Evolutionary conservation across 2,113 vertebrate species (phyloP), one percentile per base, ranked within the genome.

Genomic region (Cephalopholis sonnerati): DNA sequence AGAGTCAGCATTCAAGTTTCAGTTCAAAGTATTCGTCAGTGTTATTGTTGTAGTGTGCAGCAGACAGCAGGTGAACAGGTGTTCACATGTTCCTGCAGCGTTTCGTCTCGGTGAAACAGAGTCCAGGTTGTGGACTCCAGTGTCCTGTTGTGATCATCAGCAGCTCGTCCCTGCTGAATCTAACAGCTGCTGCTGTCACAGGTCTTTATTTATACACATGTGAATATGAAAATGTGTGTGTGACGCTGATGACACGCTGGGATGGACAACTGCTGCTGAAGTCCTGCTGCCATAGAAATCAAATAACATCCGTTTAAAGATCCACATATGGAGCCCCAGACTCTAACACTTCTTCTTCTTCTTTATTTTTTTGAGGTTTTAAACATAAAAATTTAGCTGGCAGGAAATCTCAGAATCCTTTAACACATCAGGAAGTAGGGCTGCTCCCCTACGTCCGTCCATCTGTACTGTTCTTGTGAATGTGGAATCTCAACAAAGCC

Each of bases 161-260:
- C 71, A 36, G 39, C 39, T 73, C 3, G 39, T 20, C 66, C 25
- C 53, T 20, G 32, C 17, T 50, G 25, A 8, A 71, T 29, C 22
- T 5, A 54, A 22, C 75, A 77, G 64, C 64, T 77, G 75, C 63
- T 77, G 64, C 53, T 36, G 51, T 17, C 74, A 58, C 53, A 58
- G 36, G 44, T 76, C 62, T 66, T 55, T 55, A 76, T 76, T 64
- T 64, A 54, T 54, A 54, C 32, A 54, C 50, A 11, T 1, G 53
- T 41, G 59, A 76, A 55, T 76, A 65, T 54, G 73, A 76, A 63
- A 54, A 27, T 54, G 72, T 53, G 69, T 55, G 65, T 51, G 17
- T 51, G 64, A 69, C 36, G 7, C 29, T 24, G 70, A 25, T 12
- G 55, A 32, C 44, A 57, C 20, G 55, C 50, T 25, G 53, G 7